Conservation (phyloP, 2,797 vertebrate species). For the Triplophysa yarkandensis region DNA sequence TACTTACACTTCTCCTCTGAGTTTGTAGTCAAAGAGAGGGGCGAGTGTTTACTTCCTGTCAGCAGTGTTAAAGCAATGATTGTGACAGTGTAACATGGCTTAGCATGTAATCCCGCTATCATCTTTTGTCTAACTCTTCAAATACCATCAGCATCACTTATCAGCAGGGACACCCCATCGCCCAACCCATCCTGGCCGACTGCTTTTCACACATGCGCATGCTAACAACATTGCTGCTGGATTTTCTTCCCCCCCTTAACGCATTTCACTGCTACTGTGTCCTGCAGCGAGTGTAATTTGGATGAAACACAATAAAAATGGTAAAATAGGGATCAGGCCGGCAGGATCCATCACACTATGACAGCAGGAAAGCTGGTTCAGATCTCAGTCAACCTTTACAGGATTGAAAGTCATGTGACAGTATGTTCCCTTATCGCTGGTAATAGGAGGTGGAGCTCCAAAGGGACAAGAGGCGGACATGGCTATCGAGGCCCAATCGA, state of each 20-base stretch:
- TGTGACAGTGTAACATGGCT: conserved; percentile 39
- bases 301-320: conserved; percentile 64
- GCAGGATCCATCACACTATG: conserved; percentile 39
- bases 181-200: conserved; percentile 11
- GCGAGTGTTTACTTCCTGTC: conserved; percentile 34
- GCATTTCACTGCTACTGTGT: conserved; percentile 13
- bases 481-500: conserved; percentile 80
- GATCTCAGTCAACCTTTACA: conserved; percentile 13
- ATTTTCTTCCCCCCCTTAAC: conserved; percentile 40
- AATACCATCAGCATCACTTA: conserved; percentile 60
- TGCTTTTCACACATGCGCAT: conserved; percentile 3
- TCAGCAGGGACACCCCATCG: conserved; percentile 41
- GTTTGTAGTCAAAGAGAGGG: conserved; percentile 9
- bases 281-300: conserved; percentile 55
- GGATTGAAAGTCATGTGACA: conserved; percentile 50
- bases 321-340: conserved; percentile 56
- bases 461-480: conserved; percentile 60
- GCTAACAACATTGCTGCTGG: conserved; percentile 27
- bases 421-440: conserved; percentile 27
- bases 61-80: conserved; percentile 23
- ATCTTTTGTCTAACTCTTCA: conserved; percentile 52
- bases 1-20: not conserved
- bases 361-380: conserved; percentile 38
- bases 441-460: conserved; percentile 81
- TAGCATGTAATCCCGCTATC: conserved; percentile 44